phyloP scores from a whole-genome alignment of 1,140 invertebrate genomes.

The Drosophila serrata region DNA sequence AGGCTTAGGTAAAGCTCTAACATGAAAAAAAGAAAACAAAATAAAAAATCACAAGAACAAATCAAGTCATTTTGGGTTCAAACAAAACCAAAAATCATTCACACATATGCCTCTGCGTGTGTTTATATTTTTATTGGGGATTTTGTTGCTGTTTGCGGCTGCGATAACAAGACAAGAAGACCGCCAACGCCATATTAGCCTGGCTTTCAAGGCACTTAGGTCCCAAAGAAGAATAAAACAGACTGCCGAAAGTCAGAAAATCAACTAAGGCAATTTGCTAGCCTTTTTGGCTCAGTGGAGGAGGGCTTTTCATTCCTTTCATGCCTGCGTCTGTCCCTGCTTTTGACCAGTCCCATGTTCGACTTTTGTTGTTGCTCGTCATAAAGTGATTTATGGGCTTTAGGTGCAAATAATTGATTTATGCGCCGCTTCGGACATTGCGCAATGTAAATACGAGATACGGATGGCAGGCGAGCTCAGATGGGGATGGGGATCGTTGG shows the following conservation, averaged over 20 bases:
- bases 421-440: constrained; percentile 49
- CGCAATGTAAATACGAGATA: constrained; percentile 39
- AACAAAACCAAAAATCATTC: constrained; percentile 62
- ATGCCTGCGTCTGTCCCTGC: constrained; percentile 13
- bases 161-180: constrained; percentile 68
- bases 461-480: background rate
- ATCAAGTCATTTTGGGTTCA: constrained; percentile 36
- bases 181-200: constrained; percentile 77
- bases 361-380: constrained; percentile 61
- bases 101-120: constrained; percentile 43
- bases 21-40: background rate
- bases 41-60: constrained; percentile 11
- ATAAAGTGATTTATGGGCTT: constrained; percentile 71
- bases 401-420: constrained; percentile 80
- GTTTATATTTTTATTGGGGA: constrained; percentile 47
- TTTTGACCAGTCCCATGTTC: constrained; percentile 68
- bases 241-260: constrained; percentile 14
- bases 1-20: constrained; percentile 28
- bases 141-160: constrained; percentile 34
- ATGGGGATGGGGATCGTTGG: constrained; percentile 13
- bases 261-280: constrained; percentile 57
- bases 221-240: constrained; percentile 13
- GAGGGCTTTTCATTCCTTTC: constrained; percentile 31
- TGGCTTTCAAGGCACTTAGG: constrained; percentile 66
- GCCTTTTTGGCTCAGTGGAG: constrained; percentile 44